phyloP scores from a whole-genome alignment of 2,113 vertebrate genomes.

The Sorex araneus region DNA sequence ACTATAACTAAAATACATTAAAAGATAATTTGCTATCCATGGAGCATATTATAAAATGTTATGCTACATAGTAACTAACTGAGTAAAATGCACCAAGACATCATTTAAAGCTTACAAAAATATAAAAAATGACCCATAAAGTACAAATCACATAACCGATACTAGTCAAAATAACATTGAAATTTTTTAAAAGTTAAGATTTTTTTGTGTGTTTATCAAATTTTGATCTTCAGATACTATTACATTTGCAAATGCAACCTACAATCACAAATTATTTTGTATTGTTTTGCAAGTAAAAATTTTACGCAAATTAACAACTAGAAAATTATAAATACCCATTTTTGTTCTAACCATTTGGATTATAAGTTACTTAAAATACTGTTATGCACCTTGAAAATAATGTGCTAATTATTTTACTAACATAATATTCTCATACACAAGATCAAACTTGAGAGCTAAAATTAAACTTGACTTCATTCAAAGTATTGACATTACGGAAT shows the following conservation, averaged over 20 bases:
- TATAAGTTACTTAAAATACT: conserved; percentile 43
- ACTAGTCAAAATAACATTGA: conserved; percentile 62
- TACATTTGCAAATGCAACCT: conserved; percentile 5
- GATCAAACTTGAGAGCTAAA: background rate
- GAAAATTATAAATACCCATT: conserved; percentile 29
- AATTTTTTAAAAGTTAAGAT: conserved; percentile 27
- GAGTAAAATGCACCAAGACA: conserved; percentile 1
- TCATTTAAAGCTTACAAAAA: conserved; percentile 27
- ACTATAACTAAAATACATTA: conserved; percentile 29
- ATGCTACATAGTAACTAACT: conserved; percentile 4
- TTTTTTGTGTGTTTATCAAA: conserved; percentile 33
- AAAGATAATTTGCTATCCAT: conserved; percentile 3
- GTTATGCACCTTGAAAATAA: conserved; percentile 13
- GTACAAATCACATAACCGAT: conserved; percentile 30
- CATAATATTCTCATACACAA: conserved; percentile 23
- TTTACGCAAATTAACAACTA: conserved; percentile 54
- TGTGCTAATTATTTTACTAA: background rate
- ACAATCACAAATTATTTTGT: conserved; percentile 41
- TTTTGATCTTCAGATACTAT: conserved; percentile 46
- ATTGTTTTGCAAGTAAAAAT: conserved; percentile 37
- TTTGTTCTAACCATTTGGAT: conserved; percentile 34
- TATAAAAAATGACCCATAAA: conserved; percentile 52
- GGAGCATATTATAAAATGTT: background rate
- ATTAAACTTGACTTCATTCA: conserved; percentile 20
- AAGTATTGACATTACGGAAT: conserved; percentile 46